phyloP scores from a whole-genome alignment of 2,888 invertebrate species.

The Pilophorus perplexus region DNA sequence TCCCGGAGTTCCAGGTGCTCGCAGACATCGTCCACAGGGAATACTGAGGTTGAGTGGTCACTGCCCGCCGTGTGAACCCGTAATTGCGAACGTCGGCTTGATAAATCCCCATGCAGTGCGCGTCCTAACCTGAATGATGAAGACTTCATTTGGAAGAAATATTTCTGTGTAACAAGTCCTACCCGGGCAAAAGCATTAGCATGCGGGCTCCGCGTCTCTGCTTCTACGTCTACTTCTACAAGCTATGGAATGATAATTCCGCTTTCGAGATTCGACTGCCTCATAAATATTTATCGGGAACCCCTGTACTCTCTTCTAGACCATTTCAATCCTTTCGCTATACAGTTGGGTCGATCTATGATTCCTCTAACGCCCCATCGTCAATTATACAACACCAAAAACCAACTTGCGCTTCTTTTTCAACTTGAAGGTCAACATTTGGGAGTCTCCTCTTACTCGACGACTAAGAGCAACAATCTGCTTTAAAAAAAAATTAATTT shows the following conservation, averaged over 20 bases:
- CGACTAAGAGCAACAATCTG: no score
- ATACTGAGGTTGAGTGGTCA: no score
- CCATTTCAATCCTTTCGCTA: conserved; percentile 29
- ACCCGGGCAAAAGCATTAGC: conserved; percentile 33
- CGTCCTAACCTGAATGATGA: conserved; percentile 38
- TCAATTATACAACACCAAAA: no score
- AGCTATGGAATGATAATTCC: conserved; percentile 42
- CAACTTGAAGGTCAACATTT: no score
- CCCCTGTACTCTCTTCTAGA: conserved; percentile 13
- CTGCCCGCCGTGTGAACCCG: conserved; percentile 35
- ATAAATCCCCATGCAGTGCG: conserved; percentile 36
- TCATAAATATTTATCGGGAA: conserved; percentile 40
- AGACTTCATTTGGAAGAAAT: conserved; percentile 43
- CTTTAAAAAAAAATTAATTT: no score
- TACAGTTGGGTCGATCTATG: no score
- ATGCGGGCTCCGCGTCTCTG: conserved; percentile 30
- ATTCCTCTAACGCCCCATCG: no score
- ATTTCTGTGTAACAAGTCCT: conserved; percentile 40
- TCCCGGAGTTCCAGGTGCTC: no score
- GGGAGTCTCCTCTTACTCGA: not conserved
- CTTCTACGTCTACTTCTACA: conserved; percentile 26
- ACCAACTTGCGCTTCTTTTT: no score
- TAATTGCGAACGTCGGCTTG: conserved; percentile 32
- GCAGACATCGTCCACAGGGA: no score
- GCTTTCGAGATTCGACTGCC: conserved; percentile 33